Base-by-base conservation (phyloP, 1,140 invertebrate species). In the Drosophila kepulauana region DNA sequence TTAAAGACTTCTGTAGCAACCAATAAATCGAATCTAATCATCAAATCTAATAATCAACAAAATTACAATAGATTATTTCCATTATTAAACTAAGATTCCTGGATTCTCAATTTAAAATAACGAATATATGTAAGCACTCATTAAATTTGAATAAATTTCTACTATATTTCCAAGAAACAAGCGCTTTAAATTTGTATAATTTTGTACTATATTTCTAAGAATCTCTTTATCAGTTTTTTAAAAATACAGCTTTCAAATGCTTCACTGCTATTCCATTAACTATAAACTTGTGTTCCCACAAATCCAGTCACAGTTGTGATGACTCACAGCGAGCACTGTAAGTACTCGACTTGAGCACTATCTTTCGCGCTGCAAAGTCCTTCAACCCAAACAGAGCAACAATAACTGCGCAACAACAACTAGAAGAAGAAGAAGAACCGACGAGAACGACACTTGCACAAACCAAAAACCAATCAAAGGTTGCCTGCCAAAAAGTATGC, bases 401-500 rank as follows among this genome's bases (percentile, higher is more conserved):
- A 57, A 63, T 11, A 69, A 28, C 48, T 48, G 38, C 20, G 65
- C 6, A 38, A 38, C 35, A 10, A 33, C 30, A 5, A 33, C 30
- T 1, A 16, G 3, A 8, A 7, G 30, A 33, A 38, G 7, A 10
- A 38, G 8, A 43, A 10, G 16, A 11, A 41, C 61, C 20, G 20
- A 38, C 35, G 35, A 38, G 35, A 43, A 10, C 30, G 20, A 51
- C 61, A 51, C 11, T n/a, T 48, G 52, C 46, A 25, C 15, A 61
- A 43, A 58, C 30, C 25, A 69, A 81, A 87, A 87, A 82, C 82
- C 82, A 87, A 87, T 87, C 84, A 77, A 68, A 87, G 65, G 69
- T 70, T 82, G 79, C 76, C 70, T 68, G 74, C 82, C 82, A 84
- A 88, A 84, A 91, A 84, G 72, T 87, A 84, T 87, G 68, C 87